These are phyloP conservation scores for Orthosia cruda DNA, from an alignment of 2,888 invertebrate genomes.

Conservation along the genomic window DNA sequence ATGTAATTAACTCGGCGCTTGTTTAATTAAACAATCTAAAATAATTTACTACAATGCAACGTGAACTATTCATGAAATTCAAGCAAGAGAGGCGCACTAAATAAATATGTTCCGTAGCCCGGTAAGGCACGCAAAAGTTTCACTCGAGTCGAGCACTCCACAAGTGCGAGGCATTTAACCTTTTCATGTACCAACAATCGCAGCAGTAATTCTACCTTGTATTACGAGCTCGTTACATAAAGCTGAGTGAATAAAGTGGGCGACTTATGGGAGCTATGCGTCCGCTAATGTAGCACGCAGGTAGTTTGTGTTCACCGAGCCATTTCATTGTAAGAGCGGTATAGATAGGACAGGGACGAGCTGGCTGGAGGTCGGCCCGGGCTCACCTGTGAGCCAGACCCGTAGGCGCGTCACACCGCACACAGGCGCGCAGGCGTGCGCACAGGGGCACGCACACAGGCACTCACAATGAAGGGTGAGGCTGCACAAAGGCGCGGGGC, in stretches of 20 bases:
- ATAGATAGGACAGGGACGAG: conserved; percentile 84
- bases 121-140: conserved; percentile 75
- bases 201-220: conserved; percentile 56
- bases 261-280: conserved; percentile 73
- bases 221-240: conserved; percentile 58
- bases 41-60: conserved; percentile 72
- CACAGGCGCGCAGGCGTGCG: conserved; percentile 48
- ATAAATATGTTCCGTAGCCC: conserved; percentile 76
- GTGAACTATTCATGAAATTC: conserved; percentile 77
- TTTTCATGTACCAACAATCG: conserved; percentile 63
- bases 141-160: conserved; percentile 57
- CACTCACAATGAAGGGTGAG: conserved; percentile 22
- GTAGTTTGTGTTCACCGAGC: conserved; percentile 86
- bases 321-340: conserved; percentile 87
- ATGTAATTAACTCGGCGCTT: conserved; percentile 73
- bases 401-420: conserved; percentile 84
- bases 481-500: conserved; percentile 58
- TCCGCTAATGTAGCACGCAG: conserved; percentile 84
- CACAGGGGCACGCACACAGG: conserved; percentile 70
- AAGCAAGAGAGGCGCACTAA: conserved; percentile 67
- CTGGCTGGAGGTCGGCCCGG: conserved; percentile 87
- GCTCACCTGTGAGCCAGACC: conserved; percentile 89
- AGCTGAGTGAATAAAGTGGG: conserved; percentile 69
- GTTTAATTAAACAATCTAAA: conserved; percentile 75
- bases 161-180: conserved; percentile 71